Evolutionary conservation across 1,140 invertebrate genomes (phyloP).

Genomic region (Bacillus rossius): DNA sequence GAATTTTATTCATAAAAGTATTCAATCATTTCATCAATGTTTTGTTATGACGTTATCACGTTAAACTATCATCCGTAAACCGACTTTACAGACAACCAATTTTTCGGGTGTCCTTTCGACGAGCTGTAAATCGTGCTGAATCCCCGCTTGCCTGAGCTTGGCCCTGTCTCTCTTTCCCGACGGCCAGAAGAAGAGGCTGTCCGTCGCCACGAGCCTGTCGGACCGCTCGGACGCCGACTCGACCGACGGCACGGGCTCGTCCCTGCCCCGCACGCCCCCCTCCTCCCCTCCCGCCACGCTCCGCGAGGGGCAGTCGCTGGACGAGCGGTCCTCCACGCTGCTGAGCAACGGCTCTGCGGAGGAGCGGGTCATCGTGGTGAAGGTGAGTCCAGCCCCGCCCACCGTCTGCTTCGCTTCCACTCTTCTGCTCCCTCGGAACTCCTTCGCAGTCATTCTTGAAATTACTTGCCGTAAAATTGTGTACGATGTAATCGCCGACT

Average conservation of each 20-base stretch:
- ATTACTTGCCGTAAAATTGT: too few relatives aligned
- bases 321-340: slow-evolving; percentile 38
- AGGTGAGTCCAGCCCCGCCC: slow-evolving; percentile 39
- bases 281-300: slow-evolving; percentile 40
- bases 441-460: too few relatives aligned
- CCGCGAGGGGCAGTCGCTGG: slow-evolving; percentile 34
- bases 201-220: slow-evolving; percentile 49
- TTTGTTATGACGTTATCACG: too few relatives aligned
- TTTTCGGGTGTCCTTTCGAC: too few relatives aligned
- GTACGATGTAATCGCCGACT: too few relatives aligned
- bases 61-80: too few relatives aligned
- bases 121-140: too few relatives aligned
- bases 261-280: slow-evolving; percentile 40
- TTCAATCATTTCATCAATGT: too few relatives aligned
- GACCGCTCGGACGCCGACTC: slow-evolving; percentile 46
- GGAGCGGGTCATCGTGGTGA: slow-evolving; percentile 50
- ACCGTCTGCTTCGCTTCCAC: too few relatives aligned
- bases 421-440: too few relatives aligned
- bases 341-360: slow-evolving; percentile 23
- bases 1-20: too few relatives aligned
- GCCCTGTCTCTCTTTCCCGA: slow-evolving; percentile 8
- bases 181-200: slow-evolving; percentile 51
- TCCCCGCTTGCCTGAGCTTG: background rate
- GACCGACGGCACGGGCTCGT: slow-evolving; percentile 49
- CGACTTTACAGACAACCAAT: too few relatives aligned